Conservation (phyloP, 2,888 invertebrate species). For the Marronus borbonicus region DNA sequence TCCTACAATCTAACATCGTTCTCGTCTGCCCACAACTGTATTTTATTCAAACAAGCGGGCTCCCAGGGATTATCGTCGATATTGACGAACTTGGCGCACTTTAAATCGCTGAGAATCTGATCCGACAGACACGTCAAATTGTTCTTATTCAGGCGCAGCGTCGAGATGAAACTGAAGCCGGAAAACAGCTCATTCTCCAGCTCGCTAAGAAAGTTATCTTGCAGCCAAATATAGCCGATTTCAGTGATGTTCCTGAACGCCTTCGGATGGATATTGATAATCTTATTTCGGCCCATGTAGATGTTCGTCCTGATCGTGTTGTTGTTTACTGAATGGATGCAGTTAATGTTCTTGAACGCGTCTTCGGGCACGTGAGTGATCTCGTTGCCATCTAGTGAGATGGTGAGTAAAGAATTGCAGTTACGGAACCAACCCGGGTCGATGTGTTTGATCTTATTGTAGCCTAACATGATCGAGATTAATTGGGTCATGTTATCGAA, state of each 20-base stretch:
- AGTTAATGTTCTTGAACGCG: conserved; percentile 43
- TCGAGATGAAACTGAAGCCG: conserved; percentile 43
- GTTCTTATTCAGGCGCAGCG: conserved; percentile 45
- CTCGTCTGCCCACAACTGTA: conserved; percentile 38
- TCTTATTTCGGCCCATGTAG: conserved; percentile 44
- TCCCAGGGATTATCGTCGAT: conserved; percentile 48
- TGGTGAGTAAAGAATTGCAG: conserved; percentile 35
- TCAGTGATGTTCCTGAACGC: conserved; percentile 45
- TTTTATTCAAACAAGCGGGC: conserved; percentile 43
- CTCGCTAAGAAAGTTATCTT: conserved; percentile 42
- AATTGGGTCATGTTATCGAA: conserved; percentile 46
- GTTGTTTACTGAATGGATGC: conserved; percentile 39
- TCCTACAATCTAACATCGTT: conserved; percentile 34
- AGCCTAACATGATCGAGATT: conserved; percentile 40
- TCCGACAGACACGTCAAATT: conserved; percentile 43
- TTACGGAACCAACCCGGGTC: conserved; percentile 40
- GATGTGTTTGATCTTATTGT: conserved; percentile 44
- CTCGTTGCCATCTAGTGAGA: conserved; percentile 45
- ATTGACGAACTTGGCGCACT: conserved; percentile 45
- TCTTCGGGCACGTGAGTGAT: conserved; percentile 40
- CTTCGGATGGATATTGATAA: conserved; percentile 34
- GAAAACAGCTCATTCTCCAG: conserved; percentile 40
- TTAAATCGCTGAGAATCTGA: conserved; percentile 40
- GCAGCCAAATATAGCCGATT: conserved; percentile 44
- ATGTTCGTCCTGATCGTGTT: conserved; percentile 45